phyloP scores from a whole-genome alignment of 2,797 vertebrate genomes.

The Sparidentex hasta region DNA sequence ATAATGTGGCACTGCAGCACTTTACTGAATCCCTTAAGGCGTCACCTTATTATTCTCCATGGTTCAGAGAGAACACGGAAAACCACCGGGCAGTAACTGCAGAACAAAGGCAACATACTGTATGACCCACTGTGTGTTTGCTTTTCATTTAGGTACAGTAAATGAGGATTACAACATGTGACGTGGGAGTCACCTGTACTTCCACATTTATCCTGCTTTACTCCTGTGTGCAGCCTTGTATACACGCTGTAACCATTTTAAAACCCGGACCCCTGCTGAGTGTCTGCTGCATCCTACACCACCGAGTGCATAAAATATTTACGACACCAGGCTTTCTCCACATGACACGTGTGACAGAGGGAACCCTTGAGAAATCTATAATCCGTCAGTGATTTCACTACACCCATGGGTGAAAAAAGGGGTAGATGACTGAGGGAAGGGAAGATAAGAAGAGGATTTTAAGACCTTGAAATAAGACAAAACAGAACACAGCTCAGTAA shows the following conservation, averaged over 20 bases:
- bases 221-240: background rate
- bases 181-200: too few relatives aligned
- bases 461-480: conserved; percentile 15
- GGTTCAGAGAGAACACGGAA: too few relatives aligned
- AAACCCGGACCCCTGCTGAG: conserved; percentile 4
- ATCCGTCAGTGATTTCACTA: conserved; percentile 13
- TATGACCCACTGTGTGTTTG: background rate
- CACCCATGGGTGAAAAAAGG: background rate
- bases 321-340: background rate
- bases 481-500: background rate
- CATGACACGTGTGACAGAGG: conserved; percentile 18
- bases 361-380: conserved; percentile 9
- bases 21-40: too few relatives aligned
- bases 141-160: background rate
- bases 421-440: background rate
- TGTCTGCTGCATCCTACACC: background rate
- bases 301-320: conserved; percentile 27
- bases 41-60: too few relatives aligned
- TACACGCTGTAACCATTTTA: background rate
- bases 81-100: too few relatives aligned
- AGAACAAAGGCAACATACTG: too few relatives aligned
- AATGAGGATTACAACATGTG: background rate
- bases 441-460: conserved; percentile 8
- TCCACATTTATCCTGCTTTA: background rate
- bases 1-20: too few relatives aligned